Percentiles rank a stretch among this genome's conserved stretches.
Conservation (phyloP, 2,113 vertebrate genomes). For the Heptranchias perlo region DNA sequence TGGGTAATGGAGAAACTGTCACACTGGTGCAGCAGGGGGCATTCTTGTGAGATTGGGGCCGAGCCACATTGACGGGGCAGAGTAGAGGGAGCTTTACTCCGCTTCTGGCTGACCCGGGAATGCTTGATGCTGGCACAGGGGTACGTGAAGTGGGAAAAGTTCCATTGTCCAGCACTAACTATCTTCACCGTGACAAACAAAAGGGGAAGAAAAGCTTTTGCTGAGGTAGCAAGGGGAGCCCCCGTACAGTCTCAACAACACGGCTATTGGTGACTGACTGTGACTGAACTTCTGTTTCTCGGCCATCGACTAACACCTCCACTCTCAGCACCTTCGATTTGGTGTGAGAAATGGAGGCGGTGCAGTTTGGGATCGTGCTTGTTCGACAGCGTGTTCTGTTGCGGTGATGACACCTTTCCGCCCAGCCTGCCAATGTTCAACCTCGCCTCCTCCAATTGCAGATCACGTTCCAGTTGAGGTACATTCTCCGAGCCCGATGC, state of each 20-base stretch:
- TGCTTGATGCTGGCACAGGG: background rate
- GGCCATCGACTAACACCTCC: no score
- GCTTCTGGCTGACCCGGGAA: background rate
- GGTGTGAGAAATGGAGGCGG: background rate
- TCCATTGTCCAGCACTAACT: background rate
- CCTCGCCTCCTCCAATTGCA: conserved; percentile 45
- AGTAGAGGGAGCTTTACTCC: background rate
- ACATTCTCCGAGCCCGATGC: conserved; percentile 69
- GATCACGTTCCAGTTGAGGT: conserved; percentile 65
- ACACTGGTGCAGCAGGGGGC: background rate
- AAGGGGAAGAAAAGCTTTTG: background rate
- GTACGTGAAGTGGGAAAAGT: background rate
- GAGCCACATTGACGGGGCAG: background rate
- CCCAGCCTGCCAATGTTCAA: background rate
- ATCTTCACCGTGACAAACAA: background rate
- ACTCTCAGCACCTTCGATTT: background rate
- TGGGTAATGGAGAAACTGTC: background rate
- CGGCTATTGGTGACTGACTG: background rate
- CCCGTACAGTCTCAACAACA: background rate
- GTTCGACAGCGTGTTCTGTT: background rate
- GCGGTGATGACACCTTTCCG: background rate
- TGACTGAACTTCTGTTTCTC: background rate
- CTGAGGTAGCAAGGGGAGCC: background rate
- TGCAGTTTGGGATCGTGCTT: background rate
- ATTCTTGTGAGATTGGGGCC: background rate